Evolutionary conservation across 2,113 vertebrate species (phyloP).

Genomic region (Podarcis muralis): DNA sequence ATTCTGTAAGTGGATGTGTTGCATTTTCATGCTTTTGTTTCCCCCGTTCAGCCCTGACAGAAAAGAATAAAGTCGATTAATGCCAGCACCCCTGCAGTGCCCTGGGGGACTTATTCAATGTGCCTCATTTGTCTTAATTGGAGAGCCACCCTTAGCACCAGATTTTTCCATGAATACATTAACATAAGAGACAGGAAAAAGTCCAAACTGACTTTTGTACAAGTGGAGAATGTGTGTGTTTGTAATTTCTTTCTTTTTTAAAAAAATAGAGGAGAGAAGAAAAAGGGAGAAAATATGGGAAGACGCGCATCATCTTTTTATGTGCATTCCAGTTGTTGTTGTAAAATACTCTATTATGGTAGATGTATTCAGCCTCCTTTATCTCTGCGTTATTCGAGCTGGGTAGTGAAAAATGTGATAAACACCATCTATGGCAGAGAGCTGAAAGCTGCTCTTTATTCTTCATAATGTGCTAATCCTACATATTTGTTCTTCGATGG

Average conservation of each 20-base stretch:
- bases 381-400: constrained; percentile 67
- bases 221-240: constrained; percentile 6
- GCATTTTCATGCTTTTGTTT: constrained; percentile 88
- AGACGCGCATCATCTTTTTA: constrained; percentile 44
- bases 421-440: constrained; percentile 69
- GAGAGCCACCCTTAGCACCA: constrained; percentile 82
- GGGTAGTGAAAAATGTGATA: constrained; percentile 71
- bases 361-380: constrained; percentile 64
- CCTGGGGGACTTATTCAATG: constrained; percentile 83
- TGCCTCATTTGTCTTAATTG: constrained; percentile 89
- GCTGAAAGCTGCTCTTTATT: constrained; percentile 78
- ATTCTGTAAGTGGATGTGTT: constrained; percentile 88
- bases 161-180: constrained; percentile 85
- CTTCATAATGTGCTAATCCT: constrained; percentile 78
- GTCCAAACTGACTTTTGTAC: constrained; percentile 65
- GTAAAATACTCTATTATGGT: constrained; percentile 58
- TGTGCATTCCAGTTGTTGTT: constrained; percentile 49
- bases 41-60: constrained; percentile 81
- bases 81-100: constrained; percentile 83
- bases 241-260: neutral
- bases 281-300: constrained; percentile 52
- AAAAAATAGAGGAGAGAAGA: constrained; percentile 45
- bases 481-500: constrained; percentile 69
- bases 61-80: constrained; percentile 85
- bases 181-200: constrained; percentile 76